phyloP scores from a whole-genome alignment of 2,797 vertebrate genomes.

The Rhinoraja longicauda region DNA sequence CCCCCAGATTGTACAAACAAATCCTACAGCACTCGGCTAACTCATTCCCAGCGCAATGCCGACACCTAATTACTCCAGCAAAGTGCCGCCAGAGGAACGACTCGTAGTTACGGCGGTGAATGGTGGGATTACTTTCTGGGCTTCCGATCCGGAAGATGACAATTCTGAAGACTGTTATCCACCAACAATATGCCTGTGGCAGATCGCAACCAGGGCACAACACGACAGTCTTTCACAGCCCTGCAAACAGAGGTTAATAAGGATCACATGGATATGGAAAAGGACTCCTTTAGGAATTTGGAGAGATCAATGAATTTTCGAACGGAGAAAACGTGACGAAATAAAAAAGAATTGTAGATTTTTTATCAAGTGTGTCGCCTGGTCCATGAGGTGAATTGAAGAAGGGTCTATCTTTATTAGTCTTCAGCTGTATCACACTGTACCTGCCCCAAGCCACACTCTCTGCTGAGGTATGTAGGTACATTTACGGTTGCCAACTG shows the following conservation, averaged over 20 bases:
- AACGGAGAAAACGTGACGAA: background rate
- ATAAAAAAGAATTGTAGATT: background rate
- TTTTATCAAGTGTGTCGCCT: background rate
- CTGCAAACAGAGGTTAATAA: background rate
- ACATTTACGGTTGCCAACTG: no score
- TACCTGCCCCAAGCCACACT: background rate
- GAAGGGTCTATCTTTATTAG: constrained; percentile 4
- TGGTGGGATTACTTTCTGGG: constrained; percentile 18
- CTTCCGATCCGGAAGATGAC: background rate
- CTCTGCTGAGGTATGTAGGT: background rate
- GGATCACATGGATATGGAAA: background rate
- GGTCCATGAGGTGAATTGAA: background rate
- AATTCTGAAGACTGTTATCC: constrained; percentile 9
- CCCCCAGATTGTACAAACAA: constrained; percentile 42
- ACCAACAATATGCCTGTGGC: background rate
- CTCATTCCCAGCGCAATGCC: constrained; percentile 40
- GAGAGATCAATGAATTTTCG: background rate
- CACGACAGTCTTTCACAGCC: constrained; percentile 2
- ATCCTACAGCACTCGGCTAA: constrained; percentile 45
- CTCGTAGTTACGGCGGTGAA: constrained; percentile 22
- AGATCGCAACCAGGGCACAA: no score
- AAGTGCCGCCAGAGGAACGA: background rate
- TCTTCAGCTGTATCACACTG: background rate
- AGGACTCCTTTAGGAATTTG: constrained; percentile 23
- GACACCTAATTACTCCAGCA: constrained; percentile 17